Evolutionary conservation across 2,113 vertebrate genomes (phyloP).

Genomic region (Lepus europaeus): DNA sequence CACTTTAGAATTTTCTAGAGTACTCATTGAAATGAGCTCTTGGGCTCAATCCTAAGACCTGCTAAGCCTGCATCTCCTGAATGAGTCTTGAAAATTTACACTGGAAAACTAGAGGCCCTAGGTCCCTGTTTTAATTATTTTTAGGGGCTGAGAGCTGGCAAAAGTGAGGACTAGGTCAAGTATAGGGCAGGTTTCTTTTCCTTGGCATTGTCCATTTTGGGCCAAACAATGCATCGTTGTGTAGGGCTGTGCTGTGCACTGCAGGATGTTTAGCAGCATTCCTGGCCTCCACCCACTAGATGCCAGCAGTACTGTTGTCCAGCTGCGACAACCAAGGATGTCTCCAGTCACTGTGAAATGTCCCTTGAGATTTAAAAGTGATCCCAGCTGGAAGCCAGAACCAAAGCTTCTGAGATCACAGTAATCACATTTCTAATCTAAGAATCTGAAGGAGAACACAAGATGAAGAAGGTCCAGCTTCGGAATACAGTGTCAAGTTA

Average conservation of each 20-base stretch:
- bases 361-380: neutral
- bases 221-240: neutral
- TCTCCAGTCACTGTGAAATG: neutral
- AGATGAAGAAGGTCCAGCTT: neutral
- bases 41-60: too few relatives aligned
- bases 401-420: neutral
- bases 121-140: neutral
- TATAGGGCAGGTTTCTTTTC: neutral
- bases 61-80: neutral
- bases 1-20: neutral
- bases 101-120: neutral
- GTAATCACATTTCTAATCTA: neutral
- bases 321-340: neutral
- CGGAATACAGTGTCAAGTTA: neutral
- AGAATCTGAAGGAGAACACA: neutral
- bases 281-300: neutral
- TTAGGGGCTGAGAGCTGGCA: neutral
- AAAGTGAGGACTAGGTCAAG: neutral
- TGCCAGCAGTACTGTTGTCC: neutral
- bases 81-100: neutral
- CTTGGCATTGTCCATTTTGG: neutral
- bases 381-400: neutral
- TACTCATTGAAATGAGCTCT: slow-evolving; percentile 13
- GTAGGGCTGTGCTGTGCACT: too few relatives aligned
- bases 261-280: neutral